phyloP scores from a whole-genome alignment of 2,888 invertebrate genomes.

The Cyaniris semiargus region DNA sequence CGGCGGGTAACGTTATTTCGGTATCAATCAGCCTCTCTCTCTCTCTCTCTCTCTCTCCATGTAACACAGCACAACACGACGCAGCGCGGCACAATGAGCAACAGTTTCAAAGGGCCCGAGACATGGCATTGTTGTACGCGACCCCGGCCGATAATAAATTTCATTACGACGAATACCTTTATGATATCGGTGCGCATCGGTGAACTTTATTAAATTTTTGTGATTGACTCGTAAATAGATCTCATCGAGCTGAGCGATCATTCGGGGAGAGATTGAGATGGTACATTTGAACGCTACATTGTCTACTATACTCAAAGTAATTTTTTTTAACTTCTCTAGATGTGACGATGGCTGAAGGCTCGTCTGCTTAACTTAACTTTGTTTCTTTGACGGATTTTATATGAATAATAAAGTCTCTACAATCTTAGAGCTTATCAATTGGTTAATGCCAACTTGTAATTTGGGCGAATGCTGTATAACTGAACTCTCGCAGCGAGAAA shows the following conservation, averaged over 20 bases:
- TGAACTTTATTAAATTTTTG: conserved; percentile 29
- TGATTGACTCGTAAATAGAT: conserved; percentile 26
- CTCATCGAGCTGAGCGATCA: neutral
- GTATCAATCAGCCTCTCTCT: neutral
- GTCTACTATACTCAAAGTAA: neutral
- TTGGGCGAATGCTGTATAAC: neutral
- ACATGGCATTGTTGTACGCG: neutral
- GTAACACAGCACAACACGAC: neutral
- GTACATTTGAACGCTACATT: neutral
- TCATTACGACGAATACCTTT: conserved; percentile 14
- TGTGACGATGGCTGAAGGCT: too few species aligned
- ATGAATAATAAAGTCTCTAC: too few species aligned
- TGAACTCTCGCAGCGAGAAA: neutral
- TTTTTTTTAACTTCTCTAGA: too few species aligned
- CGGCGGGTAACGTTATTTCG: neutral
- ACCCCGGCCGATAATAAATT: conserved; percentile 3
- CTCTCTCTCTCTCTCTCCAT: neutral
- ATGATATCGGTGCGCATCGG: conserved; percentile 8
- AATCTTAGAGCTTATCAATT: neutral
- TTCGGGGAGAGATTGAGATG: neutral
- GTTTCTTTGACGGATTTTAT: too few species aligned
- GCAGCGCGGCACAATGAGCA: neutral
- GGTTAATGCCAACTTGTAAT: neutral
- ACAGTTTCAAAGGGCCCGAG: conserved; percentile 19
- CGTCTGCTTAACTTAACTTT: too few species aligned